Evolutionary conservation across 2,888 invertebrate species (phyloP), one percentile per base, ranked within the genome.

Genomic region (Acheta domesticus): DNA sequence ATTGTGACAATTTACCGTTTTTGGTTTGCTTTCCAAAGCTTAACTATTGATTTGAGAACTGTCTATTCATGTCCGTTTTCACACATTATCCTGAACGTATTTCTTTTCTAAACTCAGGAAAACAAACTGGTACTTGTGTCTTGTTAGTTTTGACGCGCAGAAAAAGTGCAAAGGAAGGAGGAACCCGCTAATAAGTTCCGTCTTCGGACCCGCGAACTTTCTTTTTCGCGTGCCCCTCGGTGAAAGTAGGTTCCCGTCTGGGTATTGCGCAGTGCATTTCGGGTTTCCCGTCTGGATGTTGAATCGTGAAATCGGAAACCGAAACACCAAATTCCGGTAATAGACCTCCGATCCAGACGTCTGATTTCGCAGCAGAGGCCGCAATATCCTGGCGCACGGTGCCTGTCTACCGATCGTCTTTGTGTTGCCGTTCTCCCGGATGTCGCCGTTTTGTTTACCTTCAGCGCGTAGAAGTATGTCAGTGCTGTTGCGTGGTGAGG

Each of bases 391-490:
- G n/a, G 62, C 16, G 11, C 5, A 62, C n/a, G 14, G 0, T 62
- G 62, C 62, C n/a, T 14, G n/a, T 62, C 3, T 62, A 62, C n/a
- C n/a, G 62, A n/a, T 19, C 4, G n/a, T 62, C 16, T 62, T 11
- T 62, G n/a, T 62, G 62, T 62, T 62, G 62, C 62, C 62, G n/a
- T 62, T 62, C 62, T 62, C 62, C 62, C 62, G 62, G 62, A 62
- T 62, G n/a, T 62, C 62, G 62, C n/a, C 8, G 62, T 14, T 62
- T 62, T 62, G 62, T 62, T 62, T 62, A 62, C 62, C 62, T 62
- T 62, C 62, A 62, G 62, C 62, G 62, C 16, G 62, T 19, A 62
- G 14, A 62, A 62, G 62, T 62, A 62, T 62, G 62, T 62, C 62
- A 62, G 62, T n/a, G n/a, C 62, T 62, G 62, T 62, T 62, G 62